Evolutionary conservation across 2,113 vertebrate genomes (phyloP), one percentile per base, ranked within the genome.

Genomic region (Pterocles burchelli): DNA sequence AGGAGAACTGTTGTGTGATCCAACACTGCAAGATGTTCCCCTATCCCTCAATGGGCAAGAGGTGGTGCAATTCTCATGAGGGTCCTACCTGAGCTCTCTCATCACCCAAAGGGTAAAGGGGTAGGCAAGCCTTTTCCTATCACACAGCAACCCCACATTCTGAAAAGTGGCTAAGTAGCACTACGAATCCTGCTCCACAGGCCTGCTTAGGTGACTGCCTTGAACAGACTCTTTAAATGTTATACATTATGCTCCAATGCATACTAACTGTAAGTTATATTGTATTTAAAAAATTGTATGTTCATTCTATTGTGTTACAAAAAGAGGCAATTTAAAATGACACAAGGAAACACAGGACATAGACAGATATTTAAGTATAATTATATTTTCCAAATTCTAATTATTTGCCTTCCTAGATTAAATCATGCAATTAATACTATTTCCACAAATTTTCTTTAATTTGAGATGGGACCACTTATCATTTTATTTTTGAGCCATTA

Each of bases 401-500:
- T 73, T 66, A 88, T 65, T 11, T 90, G 19, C 18, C 41, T 93
- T 36, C 18, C 29, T 33, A 73, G 11, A 70, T 65, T 83, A 70
- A 90, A 74, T 75, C 5, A 76, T 31, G 17, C 13, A 85, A 89
- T 85, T 91, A 88, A 58, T 76, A 33, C 7, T 59, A 80, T 94
- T 95, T 93, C 61, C 55, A 80, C 59, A 84, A 49, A 24, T 66
- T 22, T 68, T 68, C 15, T 82, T 90, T 85, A 48, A 70, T 83
- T 94, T 88, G 11, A 0, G 1, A 4, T 33, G 31, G 7, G 82
- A 52, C 17, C 13, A 4, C 25, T 73, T 88, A 65, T n/a, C 2
- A 63, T 93, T 70, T 91, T 66, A 62, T 72, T 89, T 95, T 85
- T 46, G 72, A 93, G 33, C 16, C 58, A 38, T 25, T 76, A 17